phyloP scores from a whole-genome alignment of 1,140 invertebrate species.

The Trichoplusia ni region DNA sequence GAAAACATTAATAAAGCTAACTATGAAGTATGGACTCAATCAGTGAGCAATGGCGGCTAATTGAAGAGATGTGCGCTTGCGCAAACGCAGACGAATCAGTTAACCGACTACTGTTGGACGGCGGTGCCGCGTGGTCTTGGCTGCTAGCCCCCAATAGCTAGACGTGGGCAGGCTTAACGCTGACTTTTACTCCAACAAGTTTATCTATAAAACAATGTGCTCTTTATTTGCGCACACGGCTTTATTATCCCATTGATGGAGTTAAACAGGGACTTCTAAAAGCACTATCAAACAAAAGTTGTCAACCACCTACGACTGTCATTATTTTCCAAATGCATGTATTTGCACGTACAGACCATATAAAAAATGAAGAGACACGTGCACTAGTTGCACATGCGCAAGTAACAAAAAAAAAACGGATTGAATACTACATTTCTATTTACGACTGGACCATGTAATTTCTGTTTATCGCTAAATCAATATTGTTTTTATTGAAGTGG shows the following conservation, averaged over 20 bases:
- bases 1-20: conserved; percentile 39
- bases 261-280: no score
- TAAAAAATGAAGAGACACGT: no score
- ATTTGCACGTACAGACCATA: no score
- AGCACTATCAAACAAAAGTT: no score
- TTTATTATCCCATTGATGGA: no score
- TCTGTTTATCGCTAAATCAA: neutral
- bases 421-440: neutral
- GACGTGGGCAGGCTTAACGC: neutral
- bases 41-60: conserved; percentile 43
- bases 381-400: neutral
- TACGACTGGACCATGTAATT: neutral
- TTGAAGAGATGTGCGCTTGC: conserved; percentile 43
- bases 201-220: no score
- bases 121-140: neutral
- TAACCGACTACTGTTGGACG: neutral
- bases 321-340: no score
- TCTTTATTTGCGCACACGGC: no score
- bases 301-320: no score
- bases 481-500: neutral
- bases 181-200: no score
- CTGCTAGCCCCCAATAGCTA: neutral
- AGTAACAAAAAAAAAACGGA: neutral
- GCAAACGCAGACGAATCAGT: conserved; percentile 28
- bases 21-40: conserved; percentile 44